A percentile compares a stretch with the other conserved stretches of the same genome.
Conservation (phyloP, 2,113 vertebrate genomes). For the Maccullochella peelii region DNA sequence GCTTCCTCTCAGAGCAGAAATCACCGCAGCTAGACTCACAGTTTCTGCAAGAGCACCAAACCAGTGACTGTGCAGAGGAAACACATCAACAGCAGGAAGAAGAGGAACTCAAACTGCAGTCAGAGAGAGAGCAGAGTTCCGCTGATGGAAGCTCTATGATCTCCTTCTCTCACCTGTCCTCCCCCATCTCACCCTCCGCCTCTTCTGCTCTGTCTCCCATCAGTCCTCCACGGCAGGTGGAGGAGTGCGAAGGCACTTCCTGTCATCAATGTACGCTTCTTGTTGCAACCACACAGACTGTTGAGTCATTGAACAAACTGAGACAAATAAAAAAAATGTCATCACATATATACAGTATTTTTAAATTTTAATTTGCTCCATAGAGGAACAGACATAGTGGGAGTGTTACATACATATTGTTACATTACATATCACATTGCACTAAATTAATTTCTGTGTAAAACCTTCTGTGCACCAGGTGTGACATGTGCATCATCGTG, state of each 20-base stretch:
- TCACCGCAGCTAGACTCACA: slow-evolving; percentile 10
- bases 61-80: slow-evolving; percentile 89
- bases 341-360: background rate
- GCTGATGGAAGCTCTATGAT: slow-evolving; percentile 48
- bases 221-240: slow-evolving; percentile 62
- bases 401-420: background rate
- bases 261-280: background rate
- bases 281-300: slow-evolving; percentile 20
- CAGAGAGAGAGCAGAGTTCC: slow-evolving; percentile 24
- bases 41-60: slow-evolving; percentile 71
- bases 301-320: slow-evolving; percentile 21
- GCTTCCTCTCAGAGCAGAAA: slow-evolving; percentile 82
- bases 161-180: slow-evolving; percentile 16
- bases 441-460: background rate
- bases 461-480: slow-evolving; percentile 19
- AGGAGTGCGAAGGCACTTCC: slow-evolving; percentile 70
- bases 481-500: background rate
- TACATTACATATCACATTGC: background rate
- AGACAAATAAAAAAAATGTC: background rate
- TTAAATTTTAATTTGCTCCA: background rate
- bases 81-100: slow-evolving; percentile 85
- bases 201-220: slow-evolving; percentile 17
- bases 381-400: background rate
- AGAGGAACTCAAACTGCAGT: slow-evolving; percentile 57
- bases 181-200: slow-evolving; percentile 4